A percentile compares a stretch with the other conserved stretches of the same genome.
Conservation (phyloP, 2,113 vertebrate genomes). For the Psilopsiagon aymara region DNA sequence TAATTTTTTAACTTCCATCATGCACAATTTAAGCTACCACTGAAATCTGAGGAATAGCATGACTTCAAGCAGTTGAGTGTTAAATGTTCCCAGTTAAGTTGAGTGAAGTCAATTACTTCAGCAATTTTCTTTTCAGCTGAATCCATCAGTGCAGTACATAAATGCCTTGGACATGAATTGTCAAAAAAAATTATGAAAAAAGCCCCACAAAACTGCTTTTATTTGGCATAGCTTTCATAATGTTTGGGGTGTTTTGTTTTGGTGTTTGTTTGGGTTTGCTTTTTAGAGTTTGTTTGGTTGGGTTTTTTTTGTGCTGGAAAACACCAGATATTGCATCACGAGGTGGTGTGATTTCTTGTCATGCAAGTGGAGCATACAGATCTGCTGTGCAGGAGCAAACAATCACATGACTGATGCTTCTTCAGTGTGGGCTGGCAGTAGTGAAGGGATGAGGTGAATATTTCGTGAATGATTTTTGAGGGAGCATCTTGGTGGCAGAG, state of each 20-base stretch:
- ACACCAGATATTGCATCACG: rapidly evolving
- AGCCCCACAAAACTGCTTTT: not conserved
- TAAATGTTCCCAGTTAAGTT: not conserved
- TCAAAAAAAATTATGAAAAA: not conserved
- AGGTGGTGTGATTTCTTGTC: not conserved
- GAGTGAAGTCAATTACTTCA: not conserved
- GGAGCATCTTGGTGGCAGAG: not conserved
- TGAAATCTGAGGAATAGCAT: not conserved
- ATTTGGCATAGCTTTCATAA: not conserved
- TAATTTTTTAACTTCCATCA: not conserved
- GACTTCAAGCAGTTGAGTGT: not conserved
- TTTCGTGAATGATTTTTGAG: not conserved
- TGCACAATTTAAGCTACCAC: not conserved
- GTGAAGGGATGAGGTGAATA: too few relatives aligned
- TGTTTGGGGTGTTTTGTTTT: not conserved
- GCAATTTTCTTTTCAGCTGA: not conserved
- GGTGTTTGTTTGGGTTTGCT: not conserved
- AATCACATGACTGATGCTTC: rapidly evolving
- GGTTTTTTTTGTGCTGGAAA: not conserved
- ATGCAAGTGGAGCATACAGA: not conserved
- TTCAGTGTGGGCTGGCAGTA: rapidly evolving
- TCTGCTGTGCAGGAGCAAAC: not conserved
- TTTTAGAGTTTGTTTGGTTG: not conserved
- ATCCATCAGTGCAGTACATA: not conserved
- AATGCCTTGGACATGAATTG: not conserved